Base-by-base conservation (phyloP, 1,140 invertebrate species). In the Homalodisca vitripennis region DNA sequence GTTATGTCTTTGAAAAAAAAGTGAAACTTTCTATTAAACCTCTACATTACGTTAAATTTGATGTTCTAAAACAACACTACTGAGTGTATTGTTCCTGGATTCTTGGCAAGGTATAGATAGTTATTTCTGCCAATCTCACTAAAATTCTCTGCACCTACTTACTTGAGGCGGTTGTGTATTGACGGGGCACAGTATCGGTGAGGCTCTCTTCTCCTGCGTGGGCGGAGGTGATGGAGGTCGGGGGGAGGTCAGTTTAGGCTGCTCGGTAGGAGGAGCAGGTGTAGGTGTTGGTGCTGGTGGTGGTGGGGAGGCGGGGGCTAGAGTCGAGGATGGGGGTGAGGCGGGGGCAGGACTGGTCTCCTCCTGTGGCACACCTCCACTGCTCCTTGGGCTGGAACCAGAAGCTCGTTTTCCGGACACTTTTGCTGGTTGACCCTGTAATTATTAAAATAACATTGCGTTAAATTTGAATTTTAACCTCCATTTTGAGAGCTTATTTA, bases 161-260 rank as follows among this genome's bases (percentile, higher is more conserved):
- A 70, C 69, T 65, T 70, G 69, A 17, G 65, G 22, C 13, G 63
- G 13, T 24, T 67, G 69, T 13, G 64, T 47, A 24, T 70, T 70
- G n/a, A 70, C 69, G 6, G 69, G 69, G 27, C 51, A 60, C 26
- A 70, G 41, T 12, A 70, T 34, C 14, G 79, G 75, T 0, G 78
- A 74, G 0, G 79, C 77, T 47, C 29, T 24, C n/a, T 70, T 70
- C 53, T 67, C 64, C 2, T 79, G 74, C 20, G 77, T 73, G 0
- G 81, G 78, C 0, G 80, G 81, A 17, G 81, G 78, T 0, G 81
- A 78, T 0, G 82, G 81, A 3, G 84, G 76, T n/a, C n/a, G n/a
- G n/a, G n/a, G n/a, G n/a, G n/a, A n/a, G n/a, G n/a, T n/a, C n/a
- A n/a, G n/a, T n/a, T n/a, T n/a, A n/a, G n/a, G n/a, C n/a, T n/a